Evolutionary conservation across 1,140 invertebrate genomes (phyloP).

Genomic region (Atta texana): DNA sequence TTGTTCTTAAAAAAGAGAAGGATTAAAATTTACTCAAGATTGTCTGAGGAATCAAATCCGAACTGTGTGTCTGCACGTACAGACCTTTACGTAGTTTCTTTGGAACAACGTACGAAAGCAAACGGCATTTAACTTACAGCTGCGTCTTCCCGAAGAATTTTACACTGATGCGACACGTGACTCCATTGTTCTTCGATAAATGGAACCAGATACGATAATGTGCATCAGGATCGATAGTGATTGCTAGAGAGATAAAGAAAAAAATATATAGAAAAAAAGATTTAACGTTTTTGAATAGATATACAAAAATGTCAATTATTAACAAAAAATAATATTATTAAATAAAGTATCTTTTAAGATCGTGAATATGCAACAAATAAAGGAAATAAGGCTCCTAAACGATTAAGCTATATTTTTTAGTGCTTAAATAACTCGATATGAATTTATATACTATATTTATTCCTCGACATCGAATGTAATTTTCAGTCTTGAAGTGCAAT

Average conservation of each 20-base stretch:
- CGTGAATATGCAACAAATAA: no score
- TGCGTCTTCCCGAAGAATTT: constrained; percentile 30
- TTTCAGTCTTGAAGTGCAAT: no score
- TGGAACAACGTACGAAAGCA: constrained; percentile 29
- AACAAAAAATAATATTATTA: not conserved
- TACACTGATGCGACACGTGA: constrained; percentile 61
- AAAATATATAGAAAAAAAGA: not conserved
- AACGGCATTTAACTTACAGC: constrained; percentile 32
- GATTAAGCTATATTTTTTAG: no score
- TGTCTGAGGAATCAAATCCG: not conserved
- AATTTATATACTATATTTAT: no score
- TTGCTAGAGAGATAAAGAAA: not conserved
- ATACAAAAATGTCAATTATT: not conserved
- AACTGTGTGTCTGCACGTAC: constrained; percentile 23
- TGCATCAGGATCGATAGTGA: not conserved
- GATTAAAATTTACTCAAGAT: constrained; percentile 17
- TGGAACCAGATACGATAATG: constrained; percentile 6
- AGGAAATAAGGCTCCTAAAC: no score
- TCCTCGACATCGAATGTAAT: no score
- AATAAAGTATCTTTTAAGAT: no score
- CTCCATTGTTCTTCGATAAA: constrained; percentile 66
- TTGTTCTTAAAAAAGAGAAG: not conserved
- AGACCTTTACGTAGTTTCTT: constrained; percentile 18
- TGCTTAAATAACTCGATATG: no score
- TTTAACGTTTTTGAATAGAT: not conserved